Evolutionary conservation across 2,113 vertebrate species (phyloP), one percentile per base, ranked within the genome.

Genomic region (Hiodon alosoides): DNA sequence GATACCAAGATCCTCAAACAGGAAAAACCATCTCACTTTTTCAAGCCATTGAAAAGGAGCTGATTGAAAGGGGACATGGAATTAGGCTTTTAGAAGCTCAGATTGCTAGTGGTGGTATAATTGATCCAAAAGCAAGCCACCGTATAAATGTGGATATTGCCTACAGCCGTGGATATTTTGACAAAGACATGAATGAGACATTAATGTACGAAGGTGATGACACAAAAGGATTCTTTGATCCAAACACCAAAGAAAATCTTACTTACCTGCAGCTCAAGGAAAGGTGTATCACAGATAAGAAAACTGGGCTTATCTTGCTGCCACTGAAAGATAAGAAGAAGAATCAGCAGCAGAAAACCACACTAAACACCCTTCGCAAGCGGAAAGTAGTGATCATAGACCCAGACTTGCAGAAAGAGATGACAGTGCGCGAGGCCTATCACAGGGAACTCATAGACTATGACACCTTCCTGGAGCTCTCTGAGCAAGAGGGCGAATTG

Each of bases 141-240:
- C 95, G 98, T 47, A 90, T 99, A 78, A 94, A 97, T 0, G 94
- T 99, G 0, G 84, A 91, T 67, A 88, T 93, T 0, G 97, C 98
- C 0, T 98, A 97, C 83, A 94, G 91, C 83, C 93, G 92, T 75
- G 97, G 96, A 61, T 98, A 95, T 82, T 98, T 99, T 85, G 93
- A 96, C n/a, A 76, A 94, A 82, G 94, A 97, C 79, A 91, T 98
- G 89, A 98, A 94, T 83, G 94, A 94, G 59, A 98, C 98, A 78
- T 90, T 99, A 14, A 89, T 89, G 0, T 97, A 98, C 72, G 96
- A 97, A 31, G 94, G 91, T 4, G 96, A 98, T 77, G 97, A 98
- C 74, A 98, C 96, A 9, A 98, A 98, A 84, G 97, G 96, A 0
- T 99, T 98, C 86, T 99, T 99, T 80, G 98, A 99, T 84, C 98